phyloP scores from a whole-genome alignment of 1,140 invertebrate genomes.

The Monochamus saltuarius region DNA sequence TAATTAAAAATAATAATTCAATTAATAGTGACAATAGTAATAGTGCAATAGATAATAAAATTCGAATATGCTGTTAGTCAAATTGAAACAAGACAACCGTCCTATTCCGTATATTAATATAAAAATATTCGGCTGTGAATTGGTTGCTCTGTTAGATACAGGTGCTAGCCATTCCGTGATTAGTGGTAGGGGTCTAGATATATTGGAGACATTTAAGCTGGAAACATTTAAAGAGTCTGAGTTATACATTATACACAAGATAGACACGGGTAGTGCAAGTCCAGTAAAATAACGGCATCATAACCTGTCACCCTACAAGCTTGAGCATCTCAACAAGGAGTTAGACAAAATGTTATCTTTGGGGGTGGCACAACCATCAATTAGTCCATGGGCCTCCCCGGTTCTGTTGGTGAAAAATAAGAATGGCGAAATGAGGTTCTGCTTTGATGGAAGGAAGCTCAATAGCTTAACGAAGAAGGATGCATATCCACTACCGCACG shows the following conservation, averaged over 20 bases:
- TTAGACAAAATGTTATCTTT: neutral
- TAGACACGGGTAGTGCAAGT: neutral
- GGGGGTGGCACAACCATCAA: conserved; percentile 19
- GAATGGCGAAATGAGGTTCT: conserved; percentile 41
- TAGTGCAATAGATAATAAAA: no score
- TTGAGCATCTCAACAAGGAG: conserved; percentile 20
- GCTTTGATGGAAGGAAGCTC: conserved; percentile 46
- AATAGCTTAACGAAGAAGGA: conserved; percentile 39
- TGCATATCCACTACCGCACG: conserved; percentile 28
- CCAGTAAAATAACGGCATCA: conserved; percentile 23
- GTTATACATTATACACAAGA: neutral
- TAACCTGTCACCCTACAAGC: conserved; percentile 8
- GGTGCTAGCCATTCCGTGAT: neutral
- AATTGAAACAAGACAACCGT: neutral
- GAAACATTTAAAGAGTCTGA: neutral
- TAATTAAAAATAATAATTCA: no score
- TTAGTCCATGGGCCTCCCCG: conserved; percentile 41
- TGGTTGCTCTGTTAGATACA: neutral
- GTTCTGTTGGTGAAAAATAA: conserved; percentile 46
- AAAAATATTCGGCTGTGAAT: neutral
- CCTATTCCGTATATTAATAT: neutral
- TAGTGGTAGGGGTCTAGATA: neutral
- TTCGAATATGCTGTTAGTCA: no score
- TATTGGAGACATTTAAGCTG: neutral
- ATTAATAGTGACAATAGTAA: no score